phyloP scores from a whole-genome alignment of 2,113 vertebrate species.

The Micronisus gabar region DNA sequence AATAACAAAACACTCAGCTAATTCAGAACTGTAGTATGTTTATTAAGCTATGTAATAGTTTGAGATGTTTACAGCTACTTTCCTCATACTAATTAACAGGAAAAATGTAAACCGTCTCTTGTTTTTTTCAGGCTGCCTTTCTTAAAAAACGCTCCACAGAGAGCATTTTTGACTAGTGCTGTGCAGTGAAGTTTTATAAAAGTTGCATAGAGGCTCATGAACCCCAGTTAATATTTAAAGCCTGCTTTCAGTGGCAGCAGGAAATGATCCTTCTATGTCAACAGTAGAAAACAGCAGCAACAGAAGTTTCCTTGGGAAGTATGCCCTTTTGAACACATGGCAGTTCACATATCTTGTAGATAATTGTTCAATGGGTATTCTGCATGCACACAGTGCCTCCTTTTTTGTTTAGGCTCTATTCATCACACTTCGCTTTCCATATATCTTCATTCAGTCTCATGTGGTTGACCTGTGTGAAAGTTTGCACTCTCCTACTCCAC shows the following conservation, averaged over 20 bases:
- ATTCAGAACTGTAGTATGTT: not conserved
- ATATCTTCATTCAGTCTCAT: not conserved
- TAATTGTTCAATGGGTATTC: not conserved
- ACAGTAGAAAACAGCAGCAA: not conserved
- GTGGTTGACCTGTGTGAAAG: not conserved
- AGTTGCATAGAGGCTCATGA: constrained; percentile 37
- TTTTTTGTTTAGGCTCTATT: not conserved
- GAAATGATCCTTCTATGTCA: constrained; percentile 32
- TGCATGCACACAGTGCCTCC: not conserved
- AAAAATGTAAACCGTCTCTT: not conserved
- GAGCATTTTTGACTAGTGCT: constrained; percentile 7
- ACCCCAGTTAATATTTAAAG: constrained; percentile 66
- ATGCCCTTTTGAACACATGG: constrained; percentile 35
- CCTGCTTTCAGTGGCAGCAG: constrained; percentile 11
- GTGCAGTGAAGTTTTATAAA: constrained; percentile 29
- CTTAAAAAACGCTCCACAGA: not conserved
- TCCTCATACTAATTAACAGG: not conserved
- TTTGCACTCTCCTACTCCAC: not conserved
- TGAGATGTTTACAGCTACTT: not conserved
- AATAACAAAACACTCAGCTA: not conserved
- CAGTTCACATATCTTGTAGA: not conserved
- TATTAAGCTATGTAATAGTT: not conserved
- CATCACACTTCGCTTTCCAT: not conserved
- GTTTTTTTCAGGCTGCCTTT: not conserved
- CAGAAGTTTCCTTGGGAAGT: not conserved